Conservation (phyloP, 2,888 invertebrate genomes). For the Athalia circularis region DNA sequence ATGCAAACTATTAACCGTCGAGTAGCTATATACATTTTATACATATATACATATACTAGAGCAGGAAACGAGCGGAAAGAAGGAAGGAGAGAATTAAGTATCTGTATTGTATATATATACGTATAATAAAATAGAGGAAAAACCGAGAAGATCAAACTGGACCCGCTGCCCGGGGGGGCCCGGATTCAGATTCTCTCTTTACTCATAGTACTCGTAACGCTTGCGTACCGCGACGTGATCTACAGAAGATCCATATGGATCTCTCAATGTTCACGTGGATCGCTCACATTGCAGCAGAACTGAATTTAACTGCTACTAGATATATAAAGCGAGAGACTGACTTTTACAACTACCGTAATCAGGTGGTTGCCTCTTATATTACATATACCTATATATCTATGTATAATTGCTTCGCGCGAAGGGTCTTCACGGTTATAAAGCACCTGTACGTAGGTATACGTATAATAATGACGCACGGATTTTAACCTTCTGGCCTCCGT, state of each 20-base stretch:
- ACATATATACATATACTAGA: too few relatives aligned
- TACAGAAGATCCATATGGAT: too few relatives aligned
- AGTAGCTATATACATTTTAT: not conserved
- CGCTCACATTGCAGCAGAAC: not conserved
- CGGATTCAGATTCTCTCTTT: not conserved
- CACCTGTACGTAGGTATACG: conserved; percentile 20
- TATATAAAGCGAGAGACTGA: not conserved
- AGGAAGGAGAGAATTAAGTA: too few relatives aligned
- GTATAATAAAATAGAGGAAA: too few relatives aligned
- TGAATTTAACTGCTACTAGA: not conserved
- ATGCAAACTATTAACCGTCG: conserved; percentile 41
- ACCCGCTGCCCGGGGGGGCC: not conserved
- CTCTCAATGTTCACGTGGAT: too few relatives aligned
- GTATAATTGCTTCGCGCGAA: conserved; percentile 15
- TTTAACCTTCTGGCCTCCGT: not conserved
- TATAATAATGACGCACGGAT: not conserved
- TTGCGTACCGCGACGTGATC: too few relatives aligned
- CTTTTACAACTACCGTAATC: conserved; percentile 19
- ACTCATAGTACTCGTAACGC: too few relatives aligned
- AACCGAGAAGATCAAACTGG: not conserved
- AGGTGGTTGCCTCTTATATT: conserved; percentile 32
- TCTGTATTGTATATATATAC: too few relatives aligned
- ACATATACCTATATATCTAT: conserved; percentile 33
- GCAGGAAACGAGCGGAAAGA: too few relatives aligned
- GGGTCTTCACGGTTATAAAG: conserved; percentile 39